Conservation (phyloP, 2,113 vertebrate genomes). For the Falcunculus frontatus region DNA sequence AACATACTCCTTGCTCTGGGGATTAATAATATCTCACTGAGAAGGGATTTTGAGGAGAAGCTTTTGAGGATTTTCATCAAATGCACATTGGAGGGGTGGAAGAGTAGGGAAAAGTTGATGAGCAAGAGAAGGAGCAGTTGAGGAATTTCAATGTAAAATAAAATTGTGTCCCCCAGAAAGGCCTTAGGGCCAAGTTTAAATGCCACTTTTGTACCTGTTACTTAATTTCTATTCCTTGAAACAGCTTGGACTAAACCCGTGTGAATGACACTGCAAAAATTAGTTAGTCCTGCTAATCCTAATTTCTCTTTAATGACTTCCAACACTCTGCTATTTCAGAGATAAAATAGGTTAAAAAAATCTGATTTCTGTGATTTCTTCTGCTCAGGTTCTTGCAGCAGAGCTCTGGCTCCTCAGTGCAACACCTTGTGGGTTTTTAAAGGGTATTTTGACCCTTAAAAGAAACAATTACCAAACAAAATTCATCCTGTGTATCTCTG, state of each 20-base stretch:
- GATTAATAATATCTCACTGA: not conserved
- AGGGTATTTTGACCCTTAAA: not conserved
- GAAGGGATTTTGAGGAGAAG: not conserved
- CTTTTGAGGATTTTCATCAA: not conserved
- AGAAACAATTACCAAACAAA: no score
- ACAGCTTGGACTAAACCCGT: not conserved
- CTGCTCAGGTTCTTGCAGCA: not conserved
- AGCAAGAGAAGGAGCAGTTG: not conserved
- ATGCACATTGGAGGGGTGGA: rapidly evolving
- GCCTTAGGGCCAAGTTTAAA: not conserved
- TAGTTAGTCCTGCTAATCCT: not conserved
- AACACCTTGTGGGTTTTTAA: not conserved
- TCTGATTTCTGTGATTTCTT: not conserved
- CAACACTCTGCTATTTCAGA: not conserved
- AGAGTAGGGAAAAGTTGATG: not conserved
- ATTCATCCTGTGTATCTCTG: not conserved
- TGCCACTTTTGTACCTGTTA: rapidly evolving
- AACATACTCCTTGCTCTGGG: not conserved
- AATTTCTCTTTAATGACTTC: not conserved
- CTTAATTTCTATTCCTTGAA: not conserved
- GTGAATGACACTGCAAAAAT: not conserved
- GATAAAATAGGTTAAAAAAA: not conserved
- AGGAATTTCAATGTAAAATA: not conserved
- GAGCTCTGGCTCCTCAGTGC: not conserved
- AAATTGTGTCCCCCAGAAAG: not conserved